Percentiles rank a stretch among this genome's conserved stretches.
These are phyloP conservation scores for Magallana ariakensis DNA, from an alignment of 1,140 invertebrate species.

Conservation along the genomic window DNA sequence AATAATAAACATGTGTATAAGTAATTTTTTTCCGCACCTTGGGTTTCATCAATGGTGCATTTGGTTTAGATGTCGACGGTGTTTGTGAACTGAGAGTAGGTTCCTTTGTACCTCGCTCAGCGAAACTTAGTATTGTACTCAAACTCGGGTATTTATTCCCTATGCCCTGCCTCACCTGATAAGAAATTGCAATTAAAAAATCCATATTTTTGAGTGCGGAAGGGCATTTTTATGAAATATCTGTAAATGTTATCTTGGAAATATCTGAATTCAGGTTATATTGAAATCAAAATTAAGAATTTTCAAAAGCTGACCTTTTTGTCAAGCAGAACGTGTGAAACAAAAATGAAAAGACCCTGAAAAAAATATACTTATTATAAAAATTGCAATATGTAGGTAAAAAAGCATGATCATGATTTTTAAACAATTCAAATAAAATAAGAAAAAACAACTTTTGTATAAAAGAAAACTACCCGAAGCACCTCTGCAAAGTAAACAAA, in stretches of 20 bases:
- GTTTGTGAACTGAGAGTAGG: background rate
- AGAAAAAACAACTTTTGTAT: too few species aligned
- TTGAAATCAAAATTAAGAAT: too few species aligned
- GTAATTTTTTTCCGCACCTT: background rate
- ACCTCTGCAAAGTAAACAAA: too few species aligned
- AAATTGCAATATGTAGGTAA: background rate
- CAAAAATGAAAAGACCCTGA: conserved; percentile 32
- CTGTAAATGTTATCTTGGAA: too few species aligned
- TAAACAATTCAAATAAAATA: too few species aligned
- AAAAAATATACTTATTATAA: background rate
- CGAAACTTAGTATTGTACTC: background rate
- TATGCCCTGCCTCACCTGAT: background rate
- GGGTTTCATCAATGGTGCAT: background rate
- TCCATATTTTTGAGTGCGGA: too few species aligned
- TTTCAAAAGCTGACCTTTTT: background rate
- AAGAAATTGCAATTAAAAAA: background rate
- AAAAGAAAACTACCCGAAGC: too few species aligned
- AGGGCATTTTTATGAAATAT: too few species aligned
- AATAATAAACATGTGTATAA: too few species aligned
- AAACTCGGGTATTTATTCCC: background rate
- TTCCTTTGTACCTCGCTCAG: background rate
- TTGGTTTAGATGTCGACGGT: background rate
- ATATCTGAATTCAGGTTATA: too few species aligned
- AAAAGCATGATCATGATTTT: background rate
- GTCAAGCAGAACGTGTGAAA: background rate